Evolutionary conservation across 2,113 vertebrate genomes (phyloP).

Genomic region (Larimichthys crocea): DNA sequence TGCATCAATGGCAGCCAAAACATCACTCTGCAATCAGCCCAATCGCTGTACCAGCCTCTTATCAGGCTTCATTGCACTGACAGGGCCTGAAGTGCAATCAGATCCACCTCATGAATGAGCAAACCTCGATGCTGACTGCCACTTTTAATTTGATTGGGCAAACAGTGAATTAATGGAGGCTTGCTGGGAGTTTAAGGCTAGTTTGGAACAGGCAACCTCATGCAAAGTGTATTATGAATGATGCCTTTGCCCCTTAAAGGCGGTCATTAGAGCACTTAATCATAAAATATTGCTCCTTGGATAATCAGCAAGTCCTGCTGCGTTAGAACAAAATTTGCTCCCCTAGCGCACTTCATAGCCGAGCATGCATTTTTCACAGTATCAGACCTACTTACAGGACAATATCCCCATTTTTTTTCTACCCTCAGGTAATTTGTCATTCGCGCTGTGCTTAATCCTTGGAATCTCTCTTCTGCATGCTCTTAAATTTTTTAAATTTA

Average conservation of each 20-base stretch:
- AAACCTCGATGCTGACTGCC: slow-evolving; percentile 59
- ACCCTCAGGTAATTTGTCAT: slow-evolving; percentile 35
- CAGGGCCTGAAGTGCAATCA: slow-evolving; percentile 65
- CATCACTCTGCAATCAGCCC: slow-evolving; percentile 71
- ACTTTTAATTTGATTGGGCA: slow-evolving; percentile 74
- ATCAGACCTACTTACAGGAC: slow-evolving; percentile 48
- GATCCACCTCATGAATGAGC: slow-evolving; percentile 61
- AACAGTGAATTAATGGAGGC: slow-evolving; percentile 65
- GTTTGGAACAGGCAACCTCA: slow-evolving; percentile 31
- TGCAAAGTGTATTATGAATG: slow-evolving; percentile 51
- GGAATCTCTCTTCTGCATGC: slow-evolving; percentile 14
- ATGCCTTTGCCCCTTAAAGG: slow-evolving; percentile 57
- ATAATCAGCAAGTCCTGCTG: slow-evolving; percentile 33
- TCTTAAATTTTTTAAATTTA: slow-evolving; percentile 29
- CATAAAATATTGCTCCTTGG: slow-evolving; percentile 60
- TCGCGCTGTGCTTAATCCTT: slow-evolving; percentile 2
- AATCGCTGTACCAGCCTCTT: slow-evolving; percentile 63
- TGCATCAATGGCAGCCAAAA: slow-evolving; percentile 61
- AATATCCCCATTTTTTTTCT: slow-evolving; percentile 20
- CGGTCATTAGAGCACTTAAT: slow-evolving; percentile 69
- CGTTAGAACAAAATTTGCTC: slow-evolving; percentile 30
- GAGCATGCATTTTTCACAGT: slow-evolving; percentile 43
- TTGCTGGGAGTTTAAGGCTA: slow-evolving; percentile 44
- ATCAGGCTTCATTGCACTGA: slow-evolving; percentile 57
- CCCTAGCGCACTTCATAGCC: background rate